Percentiles rank a stretch among this genome's conserved stretches.
Evolutionary conservation across 1,140 invertebrate genomes (phyloP).

Genomic region (Cydia pomonella): DNA sequence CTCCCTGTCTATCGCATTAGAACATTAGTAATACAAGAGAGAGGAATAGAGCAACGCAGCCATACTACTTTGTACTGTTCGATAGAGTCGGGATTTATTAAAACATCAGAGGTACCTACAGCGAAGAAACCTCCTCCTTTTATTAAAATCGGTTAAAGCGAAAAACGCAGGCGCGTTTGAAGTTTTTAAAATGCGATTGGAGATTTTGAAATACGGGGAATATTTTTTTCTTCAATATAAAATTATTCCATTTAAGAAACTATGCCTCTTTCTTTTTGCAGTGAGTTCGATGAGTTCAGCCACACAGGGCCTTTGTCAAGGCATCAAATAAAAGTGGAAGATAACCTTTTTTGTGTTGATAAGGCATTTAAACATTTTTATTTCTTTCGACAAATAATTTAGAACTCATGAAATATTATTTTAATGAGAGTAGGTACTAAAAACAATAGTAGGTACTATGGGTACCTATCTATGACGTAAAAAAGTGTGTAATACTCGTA

Average conservation of each 20-base stretch:
- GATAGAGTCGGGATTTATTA: background rate
- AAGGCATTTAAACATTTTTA: too few species aligned
- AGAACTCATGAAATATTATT: too few species aligned
- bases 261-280: background rate
- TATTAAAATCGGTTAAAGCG: slow-evolving; percentile 4
- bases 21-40: background rate
- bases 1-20: background rate
- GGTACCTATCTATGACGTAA: too few species aligned
- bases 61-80: background rate
- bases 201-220: background rate
- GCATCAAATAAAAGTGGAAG: background rate
- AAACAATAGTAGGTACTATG: too few species aligned
- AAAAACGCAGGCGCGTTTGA: background rate
- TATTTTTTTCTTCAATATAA: background rate
- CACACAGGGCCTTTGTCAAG: background rate
- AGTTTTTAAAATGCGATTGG: background rate
- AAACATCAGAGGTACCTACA: background rate
- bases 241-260: background rate
- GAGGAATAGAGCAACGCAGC: background rate
- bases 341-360: background rate
- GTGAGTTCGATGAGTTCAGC: background rate
- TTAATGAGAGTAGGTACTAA: too few species aligned
- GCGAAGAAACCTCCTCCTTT: background rate
- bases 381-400: too few species aligned
- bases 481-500: too few species aligned